These are phyloP conservation scores for Cebuella pygmaea DNA, from an alignment of 2,797 vertebrate species.

Conservation along the genomic window DNA sequence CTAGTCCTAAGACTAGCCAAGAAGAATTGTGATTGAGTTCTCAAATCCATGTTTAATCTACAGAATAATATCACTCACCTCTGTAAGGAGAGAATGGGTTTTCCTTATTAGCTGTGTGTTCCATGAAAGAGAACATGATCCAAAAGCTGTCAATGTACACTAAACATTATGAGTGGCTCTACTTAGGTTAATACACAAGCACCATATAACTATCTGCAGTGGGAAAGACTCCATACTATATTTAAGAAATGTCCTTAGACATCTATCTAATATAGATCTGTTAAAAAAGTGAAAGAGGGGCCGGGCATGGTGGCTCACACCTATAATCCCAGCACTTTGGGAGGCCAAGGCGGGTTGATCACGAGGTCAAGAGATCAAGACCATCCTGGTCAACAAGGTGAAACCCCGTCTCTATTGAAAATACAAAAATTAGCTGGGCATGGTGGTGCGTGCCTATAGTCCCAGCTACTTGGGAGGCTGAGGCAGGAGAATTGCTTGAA, in stretches of 20 bases:
- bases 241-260: background rate
- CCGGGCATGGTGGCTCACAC: too few relatives aligned
- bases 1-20: background rate
- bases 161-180: background rate
- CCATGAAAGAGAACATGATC: background rate
- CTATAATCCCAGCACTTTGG: too few relatives aligned
- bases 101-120: constrained; percentile 23
- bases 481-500: too few relatives aligned
- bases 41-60: constrained; percentile 22
- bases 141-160: background rate
- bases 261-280: background rate
- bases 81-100: constrained; percentile 7
- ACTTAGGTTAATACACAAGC: background rate
- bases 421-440: too few relatives aligned
- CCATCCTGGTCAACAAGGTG: too few relatives aligned
- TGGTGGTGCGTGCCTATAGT: too few relatives aligned
- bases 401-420: too few relatives aligned
- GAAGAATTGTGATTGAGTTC: constrained; percentile 23
- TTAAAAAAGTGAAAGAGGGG: background rate
- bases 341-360: too few relatives aligned
- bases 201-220: background rate
- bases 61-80: background rate
- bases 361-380: too few relatives aligned
- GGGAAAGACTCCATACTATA: background rate
- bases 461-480: too few relatives aligned